Base-by-base conservation (phyloP, 1,140 invertebrate genomes). In the Aplysia californica region DNA sequence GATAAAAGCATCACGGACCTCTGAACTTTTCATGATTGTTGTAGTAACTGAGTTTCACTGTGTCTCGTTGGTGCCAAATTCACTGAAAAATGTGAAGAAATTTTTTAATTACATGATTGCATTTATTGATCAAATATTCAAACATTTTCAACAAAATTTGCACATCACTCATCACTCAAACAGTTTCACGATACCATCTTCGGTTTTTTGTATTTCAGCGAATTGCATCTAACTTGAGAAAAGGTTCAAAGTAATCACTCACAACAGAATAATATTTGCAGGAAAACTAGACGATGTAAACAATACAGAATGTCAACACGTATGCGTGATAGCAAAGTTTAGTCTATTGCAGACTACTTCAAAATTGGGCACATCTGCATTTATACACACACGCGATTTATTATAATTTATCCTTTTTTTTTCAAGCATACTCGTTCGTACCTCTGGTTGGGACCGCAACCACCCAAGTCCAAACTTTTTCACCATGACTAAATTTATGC, bases 1-100 rank as follows among this genome's bases (percentile, higher is more conserved):
- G 70, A 99, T 94, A 87, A 97, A 99, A 23, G 23, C 15, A 4
- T 33, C 10, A 33, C 23, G 33, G 35, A 10, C 15, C 33, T 36
- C 4, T 66, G 35, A 66, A 66, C 4, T 23, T 66, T 61, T 61
- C 10, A 18, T 18, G 26, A 29, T 10, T 18, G 10, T 18, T 61
- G 18, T 21, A 10, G 26, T 18, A 61, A 10, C 26, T 18, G 18
- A 61, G 26, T 18, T 61, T 50, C 10, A 15, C 44, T 15, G 44
- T n/a, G 10, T 10, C 44, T 15, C 10, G n/a, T 15, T 15, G 44
- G n/a, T 18, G 29, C 10, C 58, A 61, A 10, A 61, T 33, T 21
- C 15, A 33, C 10, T 5, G 18, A 66, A 36, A 36, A 36, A 66
- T 33, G 64, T 23, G 36, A 66, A 66, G 64, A 5, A 66, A 3